These are phyloP conservation scores for Bimastos eiseni DNA, from an alignment of 2,888 invertebrate species.

Conservation along the genomic window DNA sequence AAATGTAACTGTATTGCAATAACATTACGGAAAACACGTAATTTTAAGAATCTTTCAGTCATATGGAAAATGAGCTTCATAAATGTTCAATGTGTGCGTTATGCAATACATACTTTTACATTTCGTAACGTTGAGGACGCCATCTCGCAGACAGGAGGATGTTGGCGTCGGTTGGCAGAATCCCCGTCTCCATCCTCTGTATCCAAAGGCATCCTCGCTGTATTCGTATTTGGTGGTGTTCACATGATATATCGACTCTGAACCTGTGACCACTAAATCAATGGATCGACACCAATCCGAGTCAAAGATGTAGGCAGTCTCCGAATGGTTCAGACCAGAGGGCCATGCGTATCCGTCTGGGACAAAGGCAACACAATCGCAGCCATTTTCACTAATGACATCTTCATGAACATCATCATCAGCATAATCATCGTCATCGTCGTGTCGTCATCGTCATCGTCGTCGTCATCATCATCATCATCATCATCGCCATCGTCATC, in stretches of 20 bases:
- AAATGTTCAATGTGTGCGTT: neutral
- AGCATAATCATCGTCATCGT: neutral
- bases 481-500: neutral
- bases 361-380: neutral
- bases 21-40: too few relatives aligned
- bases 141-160: neutral
- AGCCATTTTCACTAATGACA: neutral
- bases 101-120: neutral
- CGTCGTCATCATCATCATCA: neutral
- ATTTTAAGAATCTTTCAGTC: too few relatives aligned
- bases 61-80: too few relatives aligned
- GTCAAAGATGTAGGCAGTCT: neutral
- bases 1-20: too few relatives aligned
- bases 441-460: neutral
- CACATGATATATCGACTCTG: neutral
- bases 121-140: neutral
- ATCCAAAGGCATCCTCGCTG: neutral
- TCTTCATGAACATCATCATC: slow-evolving; percentile 3
- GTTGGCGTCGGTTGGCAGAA: neutral
- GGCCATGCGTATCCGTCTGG: slow-evolving; percentile 10
- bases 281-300: neutral
- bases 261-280: neutral
- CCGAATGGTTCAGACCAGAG: neutral
- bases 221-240: neutral
- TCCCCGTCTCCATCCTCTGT: neutral